Conservation (phyloP, 2,888 invertebrate genomes). For the Chamaedrilus cognettii region DNA sequence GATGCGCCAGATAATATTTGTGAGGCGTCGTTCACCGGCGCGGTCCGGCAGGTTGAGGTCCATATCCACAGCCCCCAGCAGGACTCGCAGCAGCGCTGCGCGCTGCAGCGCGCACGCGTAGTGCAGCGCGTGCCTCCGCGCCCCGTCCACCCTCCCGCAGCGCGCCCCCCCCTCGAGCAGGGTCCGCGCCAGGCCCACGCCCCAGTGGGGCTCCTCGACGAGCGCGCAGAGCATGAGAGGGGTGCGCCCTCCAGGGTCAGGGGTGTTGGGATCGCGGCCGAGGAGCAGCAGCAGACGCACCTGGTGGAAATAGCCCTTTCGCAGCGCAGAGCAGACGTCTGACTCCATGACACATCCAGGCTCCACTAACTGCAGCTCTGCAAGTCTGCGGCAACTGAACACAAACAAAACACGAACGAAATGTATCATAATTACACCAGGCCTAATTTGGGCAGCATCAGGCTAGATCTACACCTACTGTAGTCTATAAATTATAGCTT, state of each 20-base stretch:
- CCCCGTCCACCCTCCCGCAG: conserved; percentile 43
- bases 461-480: too few relatives aligned
- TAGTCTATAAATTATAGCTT: too few relatives aligned
- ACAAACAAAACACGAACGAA: too few relatives aligned
- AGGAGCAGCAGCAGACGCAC: conserved; percentile 51
- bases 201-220: conserved; percentile 51
- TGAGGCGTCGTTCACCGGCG: too few relatives aligned
- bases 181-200: conserved; percentile 50
- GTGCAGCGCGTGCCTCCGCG: conserved; percentile 53
- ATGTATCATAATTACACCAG: too few relatives aligned
- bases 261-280: conserved; percentile 45
- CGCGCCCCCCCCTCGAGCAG: conserved; percentile 54
- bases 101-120: conserved; percentile 53
- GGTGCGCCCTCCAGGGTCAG: conserved; percentile 45
- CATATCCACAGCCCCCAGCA: conserved; percentile 51
- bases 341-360: conserved; percentile 30
- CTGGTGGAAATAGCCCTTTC: conserved; percentile 52
- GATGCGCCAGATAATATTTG: too few relatives aligned
- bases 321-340: conserved; percentile 43
- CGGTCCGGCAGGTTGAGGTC: conserved; percentile 49
- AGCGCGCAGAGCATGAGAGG: conserved; percentile 53
- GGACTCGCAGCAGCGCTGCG: conserved; percentile 38
- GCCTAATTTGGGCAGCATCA: too few relatives aligned
- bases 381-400: too few relatives aligned
- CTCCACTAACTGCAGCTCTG: too few relatives aligned